Evolutionary conservation across 2,888 invertebrate genomes (phyloP), one percentile per base, ranked within the genome.

Genomic region (Lasioglossum lativentre): DNA sequence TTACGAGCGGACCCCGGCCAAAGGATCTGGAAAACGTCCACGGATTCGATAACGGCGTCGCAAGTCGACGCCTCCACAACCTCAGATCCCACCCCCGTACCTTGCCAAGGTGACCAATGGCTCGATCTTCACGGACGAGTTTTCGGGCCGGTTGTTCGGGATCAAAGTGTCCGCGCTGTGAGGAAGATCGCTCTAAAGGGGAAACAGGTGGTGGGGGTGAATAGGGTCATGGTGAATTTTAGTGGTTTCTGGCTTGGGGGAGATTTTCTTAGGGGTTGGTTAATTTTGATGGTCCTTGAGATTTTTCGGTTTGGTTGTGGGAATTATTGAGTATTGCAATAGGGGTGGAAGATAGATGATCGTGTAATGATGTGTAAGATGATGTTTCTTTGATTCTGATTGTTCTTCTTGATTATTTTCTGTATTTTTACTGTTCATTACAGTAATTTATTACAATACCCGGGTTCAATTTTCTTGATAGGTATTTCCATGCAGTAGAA

Each of bases 21-120:
- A 27, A 52, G 79, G 66, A 77, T 76, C 34, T 56, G 68, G 77
- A 66, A 68, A 76, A 80, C 30, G 77, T 80, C 52, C 40, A 42
- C 68, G 42, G 73, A 47, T 68, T 47, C 34, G 75, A 75, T 79
- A 79, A 79, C 63, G 38, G 59, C 76, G 45, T 75, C 63, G 45
- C 76, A 75, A 27, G 42, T 79, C 79, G n/a, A 47, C 59, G 73
- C 73, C 73, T 52, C 52, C 47, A 2, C 38, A 10, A 23, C 16
- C 8, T 16, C 52, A 38, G 14, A 30, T 23, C 47, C 42, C 27
- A 52, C 40, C 66, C 66, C 19, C 19, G 30, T 27, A 59, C 27
- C 59, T 12, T 38, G 23, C 38, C 68, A 19, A 68, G 68, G 75
- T 42, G 59, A 42, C 59, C 75, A 63, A 75, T 63, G 42, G 59